Evolutionary conservation across 1,140 invertebrate genomes (phyloP).

Genomic region (Drosophila novamexicana): DNA sequence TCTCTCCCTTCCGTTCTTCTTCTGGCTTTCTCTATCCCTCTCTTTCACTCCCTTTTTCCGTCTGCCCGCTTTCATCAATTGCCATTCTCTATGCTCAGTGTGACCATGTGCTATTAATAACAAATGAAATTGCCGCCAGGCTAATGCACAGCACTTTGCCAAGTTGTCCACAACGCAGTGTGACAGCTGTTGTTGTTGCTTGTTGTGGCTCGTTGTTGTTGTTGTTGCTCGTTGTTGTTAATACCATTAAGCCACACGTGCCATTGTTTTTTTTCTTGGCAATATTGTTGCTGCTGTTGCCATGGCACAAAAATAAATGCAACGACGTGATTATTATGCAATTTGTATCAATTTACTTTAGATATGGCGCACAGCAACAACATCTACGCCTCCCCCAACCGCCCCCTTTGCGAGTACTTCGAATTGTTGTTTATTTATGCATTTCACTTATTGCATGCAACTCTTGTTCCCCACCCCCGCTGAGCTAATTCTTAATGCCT

Average conservation of each 20-base stretch:
- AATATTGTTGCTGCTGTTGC: constrained; percentile 14
- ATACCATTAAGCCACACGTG: constrained; percentile 43
- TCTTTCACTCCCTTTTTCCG: neutral
- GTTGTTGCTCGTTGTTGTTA: constrained; percentile 8
- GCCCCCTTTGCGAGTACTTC: neutral
- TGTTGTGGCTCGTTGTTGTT: constrained; percentile 8
- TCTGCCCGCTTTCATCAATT: neutral
- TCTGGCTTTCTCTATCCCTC: neutral
- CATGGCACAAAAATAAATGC: constrained; percentile 61
- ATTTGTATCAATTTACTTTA: constrained; percentile 80
- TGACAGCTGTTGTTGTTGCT: neutral
- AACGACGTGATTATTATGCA: constrained; percentile 79
- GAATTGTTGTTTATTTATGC: constrained; percentile 68
- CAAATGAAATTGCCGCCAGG: constrained; percentile 37
- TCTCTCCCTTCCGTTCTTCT: no score
- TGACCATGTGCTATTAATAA: constrained; percentile 50
- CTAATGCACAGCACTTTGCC: constrained; percentile 42
- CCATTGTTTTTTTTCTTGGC: constrained; percentile 13
- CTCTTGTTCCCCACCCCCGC: neutral
- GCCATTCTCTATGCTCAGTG: constrained; percentile 17
- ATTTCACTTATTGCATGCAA: constrained; percentile 55
- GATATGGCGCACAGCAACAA: constrained; percentile 7
- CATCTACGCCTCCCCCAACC: neutral
- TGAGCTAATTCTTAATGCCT: constrained; percentile 19
- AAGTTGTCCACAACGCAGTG: constrained; percentile 30